Evolutionary conservation across 1,140 invertebrate genomes (phyloP).

Genomic region (Camponotus vicinus): DNA sequence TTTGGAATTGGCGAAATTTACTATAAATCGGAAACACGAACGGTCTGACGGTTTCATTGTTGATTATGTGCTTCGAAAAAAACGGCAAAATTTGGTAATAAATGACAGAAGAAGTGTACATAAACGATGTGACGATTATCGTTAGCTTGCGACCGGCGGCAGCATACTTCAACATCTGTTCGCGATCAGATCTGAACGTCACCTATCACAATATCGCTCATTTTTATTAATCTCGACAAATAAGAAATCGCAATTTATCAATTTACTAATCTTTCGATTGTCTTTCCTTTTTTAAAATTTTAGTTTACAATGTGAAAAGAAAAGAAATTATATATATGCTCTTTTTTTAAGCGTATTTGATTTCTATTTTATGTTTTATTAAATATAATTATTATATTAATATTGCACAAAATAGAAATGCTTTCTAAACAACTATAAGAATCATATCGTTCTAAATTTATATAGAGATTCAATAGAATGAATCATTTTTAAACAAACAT

Average conservation of each 20-base stretch:
- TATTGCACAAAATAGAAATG: not conserved
- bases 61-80: conserved; percentile 2
- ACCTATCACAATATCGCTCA: conserved; percentile 36
- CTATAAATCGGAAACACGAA: conserved; percentile 67
- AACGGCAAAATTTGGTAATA: conserved; percentile 49
- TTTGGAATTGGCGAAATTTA: conserved; percentile 35
- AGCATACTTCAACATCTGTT: conserved; percentile 65
- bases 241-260: not conserved
- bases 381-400: not conserved
- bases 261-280: not conserved
- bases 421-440: not conserved
- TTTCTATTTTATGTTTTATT: not conserved
- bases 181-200: not conserved
- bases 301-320: not conserved
- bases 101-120: conserved; percentile 62
- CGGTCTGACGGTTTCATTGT: conserved; percentile 61
- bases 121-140: conserved; percentile 52
- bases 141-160: conserved; percentile 61
- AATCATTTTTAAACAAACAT: conserved; percentile 16
- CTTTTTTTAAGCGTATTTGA: not conserved
- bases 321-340: not conserved
- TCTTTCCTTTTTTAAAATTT: not conserved
- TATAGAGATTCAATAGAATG: not conserved
- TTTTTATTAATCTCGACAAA: not conserved
- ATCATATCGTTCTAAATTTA: too few relatives aligned